A percentile compares a stretch with the other conserved stretches of the same genome.
phyloP scores from a whole-genome alignment of 2,888 invertebrate genomes.

The Melanophora roralis region DNA sequence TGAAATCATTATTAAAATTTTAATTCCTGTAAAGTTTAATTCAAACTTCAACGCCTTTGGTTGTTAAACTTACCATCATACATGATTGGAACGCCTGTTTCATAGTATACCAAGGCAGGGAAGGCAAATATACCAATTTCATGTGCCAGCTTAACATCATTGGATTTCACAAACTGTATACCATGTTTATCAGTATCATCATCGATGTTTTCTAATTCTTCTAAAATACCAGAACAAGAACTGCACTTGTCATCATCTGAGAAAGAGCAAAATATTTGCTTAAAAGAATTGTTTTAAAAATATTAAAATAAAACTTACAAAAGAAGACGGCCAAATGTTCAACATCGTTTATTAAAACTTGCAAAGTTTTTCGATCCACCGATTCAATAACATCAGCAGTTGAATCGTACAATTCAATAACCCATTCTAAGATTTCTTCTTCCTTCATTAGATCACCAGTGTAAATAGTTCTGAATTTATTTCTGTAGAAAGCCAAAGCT shows the following conservation, averaged over 20 bases:
- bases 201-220: constrained; percentile 93
- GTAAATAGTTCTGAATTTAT: constrained; percentile 92
- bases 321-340: constrained; percentile 95
- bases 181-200: constrained; percentile 95
- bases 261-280: neutral
- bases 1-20: constrained; percentile 70
- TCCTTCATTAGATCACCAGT: constrained; percentile 92
- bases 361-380: constrained; percentile 92
- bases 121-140: constrained; percentile 95
- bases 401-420: constrained; percentile 89
- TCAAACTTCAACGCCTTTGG: neutral
- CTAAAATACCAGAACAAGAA: constrained; percentile 89
- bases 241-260: constrained; percentile 90
- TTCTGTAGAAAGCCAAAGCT: constrained; percentile 90
- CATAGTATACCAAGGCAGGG: constrained; percentile 94
- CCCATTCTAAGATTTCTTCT: constrained; percentile 92
- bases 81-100: constrained; percentile 95
- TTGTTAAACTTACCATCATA: constrained; percentile 88
- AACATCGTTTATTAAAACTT: constrained; percentile 91
- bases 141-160: constrained; percentile 91
- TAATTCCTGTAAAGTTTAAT: neutral
- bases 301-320: constrained; percentile 80
- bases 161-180: constrained; percentile 95
- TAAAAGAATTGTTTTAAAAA: constrained; percentile 83
- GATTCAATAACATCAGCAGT: constrained; percentile 93